Base-by-base conservation (phyloP, 2,797 vertebrate species). In the Molossus molossus region DNA sequence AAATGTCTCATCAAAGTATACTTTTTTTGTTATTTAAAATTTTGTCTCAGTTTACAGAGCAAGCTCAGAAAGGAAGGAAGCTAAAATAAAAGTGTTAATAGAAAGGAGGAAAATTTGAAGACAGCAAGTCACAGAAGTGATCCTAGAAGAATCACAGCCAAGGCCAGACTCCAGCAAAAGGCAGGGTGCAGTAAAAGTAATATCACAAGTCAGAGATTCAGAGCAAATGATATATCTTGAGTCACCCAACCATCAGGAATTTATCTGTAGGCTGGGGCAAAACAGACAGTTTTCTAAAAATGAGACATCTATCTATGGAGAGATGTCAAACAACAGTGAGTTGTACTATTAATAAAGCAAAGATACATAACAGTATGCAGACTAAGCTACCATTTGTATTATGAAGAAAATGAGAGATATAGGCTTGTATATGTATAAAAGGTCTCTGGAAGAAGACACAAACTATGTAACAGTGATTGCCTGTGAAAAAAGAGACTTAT, bases 21-120 rank as follows among this genome's bases (percentile, higher is more conserved):
- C 17, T 37, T 53, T n/a, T 75, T 80, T 90, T 83, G 45, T 85
- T 95, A 82, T 48, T 96, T 73, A 89, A 91, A 95, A 29, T 87
- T 87, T 62, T 82, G 6, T 57, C 91, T 75, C 65, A 20, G 8
- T 89, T 80, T 80, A 33, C 33, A 29, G 33, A 76, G 15, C 29
- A 45, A 57, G 10, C 14, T 69, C 37, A 90, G 73, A 82, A 70
- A 95, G 40, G 12, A 92, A 96, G n/a, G 23, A 95, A 94, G 20
- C 55, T 76, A 91, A 94, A 94, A 91, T 45, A 25, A 40, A 65
- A 73, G 12, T 70, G 25, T 64, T 65, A 77, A 75, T 3, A 70
- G 13, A 90, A 69, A 93, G 5, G 27, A 94, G n/a, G 15, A 9
- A 96, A 93, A 82, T n/a, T 5, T 84, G 18, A 96, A 82, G 64